A percentile compares a stretch with the other conserved stretches of the same genome.
These are phyloP conservation scores for Galleria mellonella DNA, from an alignment of 1,140 invertebrate species.

Conservation along the genomic window DNA sequence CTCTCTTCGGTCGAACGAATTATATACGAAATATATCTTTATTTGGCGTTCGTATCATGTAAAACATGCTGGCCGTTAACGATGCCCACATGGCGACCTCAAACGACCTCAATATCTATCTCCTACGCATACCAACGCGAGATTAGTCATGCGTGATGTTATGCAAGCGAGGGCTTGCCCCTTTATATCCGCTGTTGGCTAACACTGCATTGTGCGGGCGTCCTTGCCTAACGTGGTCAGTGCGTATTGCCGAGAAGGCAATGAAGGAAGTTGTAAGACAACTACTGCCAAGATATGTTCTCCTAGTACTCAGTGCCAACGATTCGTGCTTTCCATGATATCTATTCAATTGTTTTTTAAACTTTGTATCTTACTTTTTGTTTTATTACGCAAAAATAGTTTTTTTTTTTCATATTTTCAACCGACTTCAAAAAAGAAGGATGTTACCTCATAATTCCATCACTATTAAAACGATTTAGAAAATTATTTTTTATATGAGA, in stretches of 20 bases:
- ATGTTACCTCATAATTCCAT: too few species aligned
- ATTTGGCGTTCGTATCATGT: neutral
- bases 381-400: too few species aligned
- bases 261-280: neutral
- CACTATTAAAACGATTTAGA: too few species aligned
- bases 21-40: too few species aligned
- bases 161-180: conserved; percentile 34
- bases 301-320: too few species aligned
- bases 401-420: too few species aligned
- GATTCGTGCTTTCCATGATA: too few species aligned
- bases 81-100: conserved; percentile 16
- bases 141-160: conserved; percentile 28
- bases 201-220: conserved; percentile 4
- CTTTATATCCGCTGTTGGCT: conserved; percentile 19
- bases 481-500: too few species aligned
- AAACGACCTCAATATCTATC: conserved; percentile 21
- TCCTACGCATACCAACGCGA: conserved; percentile 14
- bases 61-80: too few species aligned
- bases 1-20: neutral
- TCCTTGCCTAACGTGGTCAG: neutral
- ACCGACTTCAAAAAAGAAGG: too few species aligned
- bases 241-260: neutral
- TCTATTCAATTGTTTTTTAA: too few species aligned
- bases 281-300: neutral
- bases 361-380: too few species aligned